phyloP scores from a whole-genome alignment of 2,797 vertebrate species.

The Cuniculus paca region DNA sequence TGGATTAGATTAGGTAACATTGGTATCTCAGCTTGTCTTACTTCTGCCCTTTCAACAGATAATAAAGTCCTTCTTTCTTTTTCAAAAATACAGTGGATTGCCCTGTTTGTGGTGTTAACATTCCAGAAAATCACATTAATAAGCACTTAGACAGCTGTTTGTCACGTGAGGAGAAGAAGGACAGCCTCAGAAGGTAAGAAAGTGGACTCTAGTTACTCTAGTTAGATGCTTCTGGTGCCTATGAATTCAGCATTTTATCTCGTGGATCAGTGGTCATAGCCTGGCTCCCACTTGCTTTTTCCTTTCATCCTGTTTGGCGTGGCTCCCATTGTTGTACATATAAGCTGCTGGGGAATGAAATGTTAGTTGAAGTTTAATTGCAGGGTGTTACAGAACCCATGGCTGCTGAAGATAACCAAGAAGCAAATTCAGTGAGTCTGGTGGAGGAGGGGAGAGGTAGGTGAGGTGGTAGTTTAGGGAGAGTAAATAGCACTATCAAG shows the following conservation, averaged over 20 bases:
- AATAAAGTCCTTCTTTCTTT: constrained; percentile 29
- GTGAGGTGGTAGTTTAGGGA: background rate
- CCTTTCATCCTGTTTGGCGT: background rate
- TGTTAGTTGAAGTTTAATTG: constrained; percentile 28
- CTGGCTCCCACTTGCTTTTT: background rate
- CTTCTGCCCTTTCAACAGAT: background rate
- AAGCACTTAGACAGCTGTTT: constrained; percentile 96
- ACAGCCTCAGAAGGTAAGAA: constrained; percentile 94
- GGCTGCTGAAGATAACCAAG: constrained; percentile 3
- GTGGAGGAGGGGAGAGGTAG: background rate
- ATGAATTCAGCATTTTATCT: background rate
- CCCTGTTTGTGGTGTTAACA: constrained; percentile 93
- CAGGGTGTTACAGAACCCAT: background rate
- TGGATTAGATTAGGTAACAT: background rate
- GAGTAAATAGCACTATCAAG: background rate
- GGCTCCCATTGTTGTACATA: background rate
- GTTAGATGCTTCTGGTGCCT: background rate
- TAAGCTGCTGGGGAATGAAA: constrained; percentile 5
- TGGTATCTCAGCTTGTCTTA: background rate
- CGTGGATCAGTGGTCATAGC: background rate
- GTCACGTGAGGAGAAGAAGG: constrained; percentile 94
- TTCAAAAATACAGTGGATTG: constrained; percentile 92
- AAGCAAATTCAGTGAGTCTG: constrained; percentile 21
- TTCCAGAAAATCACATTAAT: constrained; percentile 94
- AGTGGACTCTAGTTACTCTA: accelerated